A percentile compares a stretch with the other conserved stretches of the same genome.
Evolutionary conservation across 2,797 vertebrate genomes (phyloP).

Genomic region (Enteromius treurensis): DNA sequence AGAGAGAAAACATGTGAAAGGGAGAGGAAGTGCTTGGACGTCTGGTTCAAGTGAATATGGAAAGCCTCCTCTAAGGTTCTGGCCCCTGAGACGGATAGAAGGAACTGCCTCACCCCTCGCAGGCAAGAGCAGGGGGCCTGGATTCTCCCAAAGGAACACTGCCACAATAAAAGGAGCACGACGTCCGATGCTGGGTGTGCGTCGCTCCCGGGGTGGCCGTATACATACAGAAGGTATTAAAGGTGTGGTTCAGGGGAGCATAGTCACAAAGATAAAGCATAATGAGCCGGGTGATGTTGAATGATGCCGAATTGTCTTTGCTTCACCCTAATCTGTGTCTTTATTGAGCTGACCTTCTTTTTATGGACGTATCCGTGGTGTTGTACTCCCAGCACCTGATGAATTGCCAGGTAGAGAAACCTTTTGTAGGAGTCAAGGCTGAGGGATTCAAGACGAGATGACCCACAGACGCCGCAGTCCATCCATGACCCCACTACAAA

Average conservation of each 20-base stretch:
- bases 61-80: slow-evolving; percentile 42
- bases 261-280: slow-evolving; percentile 49
- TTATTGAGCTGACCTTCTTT: slow-evolving; percentile 68
- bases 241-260: slow-evolving; percentile 45
- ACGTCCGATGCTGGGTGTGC: not conserved
- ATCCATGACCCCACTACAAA: slow-evolving; percentile 47
- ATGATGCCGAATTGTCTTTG: slow-evolving; percentile 57
- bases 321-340: slow-evolving; percentile 68
- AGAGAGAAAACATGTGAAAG: slow-evolving; percentile 49
- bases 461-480: slow-evolving; percentile 20
- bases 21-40: slow-evolving; percentile 58
- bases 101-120: slow-evolving; percentile 32
- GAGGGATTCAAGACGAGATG: slow-evolving; percentile 44
- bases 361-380: slow-evolving; percentile 68
- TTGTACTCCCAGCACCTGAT: slow-evolving; percentile 65
- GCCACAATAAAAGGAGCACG: slow-evolving; percentile 36
- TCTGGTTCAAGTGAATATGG: slow-evolving; percentile 47
- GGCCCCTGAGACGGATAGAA: slow-evolving; percentile 38
- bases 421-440: slow-evolving; percentile 69
- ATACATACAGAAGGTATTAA: slow-evolving; percentile 30
- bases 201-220: not conserved
- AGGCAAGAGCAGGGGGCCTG: slow-evolving; percentile 32
- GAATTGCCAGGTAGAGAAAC: slow-evolving; percentile 65
- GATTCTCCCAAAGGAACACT: slow-evolving; percentile 45
- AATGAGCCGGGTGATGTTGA: slow-evolving; percentile 51